Evolutionary conservation across 2,888 invertebrate genomes (phyloP), one percentile per base, ranked within the genome.

Genomic region (Ornithoptera priamus): DNA sequence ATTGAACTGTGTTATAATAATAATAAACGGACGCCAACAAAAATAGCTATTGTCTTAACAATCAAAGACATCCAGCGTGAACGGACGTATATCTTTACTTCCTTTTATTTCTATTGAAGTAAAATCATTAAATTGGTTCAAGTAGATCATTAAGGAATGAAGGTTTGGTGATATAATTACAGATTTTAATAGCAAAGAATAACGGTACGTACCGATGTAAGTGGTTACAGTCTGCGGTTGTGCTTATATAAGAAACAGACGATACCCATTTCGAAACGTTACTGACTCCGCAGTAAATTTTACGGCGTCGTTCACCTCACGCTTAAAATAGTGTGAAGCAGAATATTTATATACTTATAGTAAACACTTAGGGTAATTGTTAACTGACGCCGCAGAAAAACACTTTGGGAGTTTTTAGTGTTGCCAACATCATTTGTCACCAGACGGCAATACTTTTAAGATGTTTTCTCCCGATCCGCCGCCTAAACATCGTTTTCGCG

Each of bases 341-440:
- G 59, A 59, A 59, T 59, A 59, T 30, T 59, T 59, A 59, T 59
- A 15, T 59, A 59, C 59, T 59, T 59, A 30, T 30, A 59, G 59
- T 59, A 22, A 30, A 15, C 65, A 65, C 65, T 65, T 46, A 50
- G 46, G 65, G 59, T 65, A 65, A 65, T 65, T 65, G 65, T 50
- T 20, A 46, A 65, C 65, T 60, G 65, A 65, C 30, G 59, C 46
- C 39, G 58, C 58, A 59, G 59, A 59, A 59, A 59, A 65, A 65
- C 59, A 20, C 18, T 65, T 60, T 46, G 58, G 42, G 50, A 46
- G 24, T 50, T 65, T 65, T 65, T 59, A 46, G 59, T 65, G 58
- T 42, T 65, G 42, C 57, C 22, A 30, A 10, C 39, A 6, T 12
- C 20, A 18, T 20, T 57, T 20, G 57, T 57, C 57, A 18, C 20